These are phyloP conservation scores for Porites divaricata DNA, from an alignment of 92 coral and sea anemone genomes.

Conservation along the genomic window DNA sequence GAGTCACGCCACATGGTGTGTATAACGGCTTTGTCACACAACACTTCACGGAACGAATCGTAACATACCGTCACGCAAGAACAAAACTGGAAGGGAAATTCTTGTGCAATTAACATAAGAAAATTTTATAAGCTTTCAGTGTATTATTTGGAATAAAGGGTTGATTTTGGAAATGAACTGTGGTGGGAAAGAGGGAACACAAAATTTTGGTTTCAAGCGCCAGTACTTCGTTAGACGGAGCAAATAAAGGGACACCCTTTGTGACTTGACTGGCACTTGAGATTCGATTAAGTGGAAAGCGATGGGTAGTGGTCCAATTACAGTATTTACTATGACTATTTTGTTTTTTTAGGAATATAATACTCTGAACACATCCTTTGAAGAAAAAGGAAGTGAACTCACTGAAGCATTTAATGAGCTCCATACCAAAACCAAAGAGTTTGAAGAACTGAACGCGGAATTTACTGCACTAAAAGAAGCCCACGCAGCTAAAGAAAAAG, in stretches of 20 bases:
- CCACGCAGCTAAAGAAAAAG: slow-evolving; percentile 56
- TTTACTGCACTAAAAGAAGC: slow-evolving; percentile 61
- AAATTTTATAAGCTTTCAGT: no score
- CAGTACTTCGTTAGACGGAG: no score
- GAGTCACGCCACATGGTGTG: slow-evolving; percentile 12
- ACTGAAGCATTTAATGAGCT: slow-evolving; percentile 52
- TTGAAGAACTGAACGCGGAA: slow-evolving; percentile 43
- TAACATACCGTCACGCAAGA: neutral
- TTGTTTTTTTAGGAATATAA: slow-evolving; percentile 66
- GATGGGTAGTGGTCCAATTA: neutral
- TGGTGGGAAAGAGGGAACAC: no score
- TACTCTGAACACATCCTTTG: slow-evolving; percentile 82
- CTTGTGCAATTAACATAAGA: no score
- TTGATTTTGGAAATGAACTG: no score
- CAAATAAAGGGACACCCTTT: no score
- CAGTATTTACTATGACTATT: neutral
- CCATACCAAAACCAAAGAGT: slow-evolving; percentile 51
- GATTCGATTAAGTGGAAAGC: no score
- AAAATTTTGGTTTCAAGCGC: no score
- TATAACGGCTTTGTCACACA: neutral
- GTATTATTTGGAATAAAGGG: no score
- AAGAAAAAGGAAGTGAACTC: slow-evolving; percentile 79
- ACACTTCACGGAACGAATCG: neutral
- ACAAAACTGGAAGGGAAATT: no score
- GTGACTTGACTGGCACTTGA: no score